A percentile compares a stretch with the other conserved stretches of the same genome.
Evolutionary conservation across 37 sponge, comb jelly and placozoan species (phyloP).

Genomic region (Ephydatia muelleri): DNA sequence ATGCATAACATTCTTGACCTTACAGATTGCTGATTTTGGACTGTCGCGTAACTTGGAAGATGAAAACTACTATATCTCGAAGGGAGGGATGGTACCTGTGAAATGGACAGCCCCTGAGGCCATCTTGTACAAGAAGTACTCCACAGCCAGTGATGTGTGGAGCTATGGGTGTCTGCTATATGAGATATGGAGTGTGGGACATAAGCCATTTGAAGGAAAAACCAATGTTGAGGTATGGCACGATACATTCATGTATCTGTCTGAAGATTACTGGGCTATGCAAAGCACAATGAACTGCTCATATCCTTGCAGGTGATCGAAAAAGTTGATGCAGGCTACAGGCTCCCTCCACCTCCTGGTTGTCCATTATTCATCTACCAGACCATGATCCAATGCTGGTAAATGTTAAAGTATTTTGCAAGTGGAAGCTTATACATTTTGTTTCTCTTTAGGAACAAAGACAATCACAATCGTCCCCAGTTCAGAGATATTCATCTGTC

Average conservation of each 20-base stretch:
- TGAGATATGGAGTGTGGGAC: slow-evolving; percentile 55
- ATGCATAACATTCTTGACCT: too few species aligned
- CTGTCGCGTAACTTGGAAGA: slow-evolving; percentile 32
- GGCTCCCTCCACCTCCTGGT: not conserved
- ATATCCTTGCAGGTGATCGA: not conserved
- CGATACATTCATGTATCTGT: too few species aligned
- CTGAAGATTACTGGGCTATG: too few species aligned
- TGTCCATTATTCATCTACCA: not conserved
- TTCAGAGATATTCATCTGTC: not conserved
- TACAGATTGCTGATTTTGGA: slow-evolving; percentile 58
- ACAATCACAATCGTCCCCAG: not conserved
- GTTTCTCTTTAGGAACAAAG: not conserved
- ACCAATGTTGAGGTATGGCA: slow-evolving; percentile 15
- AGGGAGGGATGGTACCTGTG: slow-evolving; percentile 30
- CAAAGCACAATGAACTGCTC: too few species aligned
- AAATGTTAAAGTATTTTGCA: not conserved
- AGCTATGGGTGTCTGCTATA: not conserved
- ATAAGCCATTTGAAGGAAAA: slow-evolving; percentile 27
- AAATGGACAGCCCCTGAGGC: slow-evolving; percentile 80
- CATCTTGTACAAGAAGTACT: slow-evolving; percentile 13
- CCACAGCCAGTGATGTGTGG: not conserved
- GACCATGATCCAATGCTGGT: slow-evolving; percentile 1
- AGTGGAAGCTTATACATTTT: not conserved
- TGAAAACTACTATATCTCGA: slow-evolving; percentile 16
- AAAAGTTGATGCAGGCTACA: not conserved